A percentile compares a stretch with the other conserved stretches of the same genome.
Evolutionary conservation across 2,888 invertebrate species (phyloP).

Genomic region (Caenorhabditis sp.): DNA sequence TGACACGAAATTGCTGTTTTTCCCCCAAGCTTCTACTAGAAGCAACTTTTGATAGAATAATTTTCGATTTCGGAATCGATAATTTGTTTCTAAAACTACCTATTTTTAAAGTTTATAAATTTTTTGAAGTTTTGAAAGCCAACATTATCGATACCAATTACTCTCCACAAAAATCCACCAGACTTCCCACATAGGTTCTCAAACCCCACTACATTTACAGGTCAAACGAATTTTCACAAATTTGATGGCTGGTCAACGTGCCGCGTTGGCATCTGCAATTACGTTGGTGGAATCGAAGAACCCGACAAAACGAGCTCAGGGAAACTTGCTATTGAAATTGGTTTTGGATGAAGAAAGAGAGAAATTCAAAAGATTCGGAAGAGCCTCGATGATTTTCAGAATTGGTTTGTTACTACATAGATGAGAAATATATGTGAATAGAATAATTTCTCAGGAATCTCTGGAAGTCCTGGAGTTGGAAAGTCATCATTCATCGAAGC

Average conservation of each 20-base stretch:
- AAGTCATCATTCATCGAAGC: slow-evolving; percentile 77
- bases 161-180: too few relatives aligned
- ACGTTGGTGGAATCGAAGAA: slow-evolving; percentile 74
- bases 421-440: neutral
- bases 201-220: slow-evolving; percentile 7
- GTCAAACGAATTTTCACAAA: slow-evolving; percentile 42
- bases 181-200: neutral
- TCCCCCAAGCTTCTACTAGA: too few relatives aligned
- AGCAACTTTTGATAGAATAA: too few relatives aligned
- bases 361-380: slow-evolving; percentile 59
- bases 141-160: too few relatives aligned
- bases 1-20: too few relatives aligned
- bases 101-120: too few relatives aligned
- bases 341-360: slow-evolving; percentile 65
- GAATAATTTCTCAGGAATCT: slow-evolving; percentile 72
- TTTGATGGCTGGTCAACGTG: slow-evolving; percentile 69
- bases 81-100: too few relatives aligned
- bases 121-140: too few relatives aligned
- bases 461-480: slow-evolving; percentile 78
- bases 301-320: slow-evolving; percentile 72
- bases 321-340: slow-evolving; percentile 57
- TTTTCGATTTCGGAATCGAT: too few relatives aligned
- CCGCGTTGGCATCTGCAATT: slow-evolving; percentile 73
- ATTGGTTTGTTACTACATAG: slow-evolving; percentile 59
- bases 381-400: slow-evolving; percentile 71